Evolutionary conservation across 2,888 invertebrate species (phyloP).

Genomic region (Oligia latruncula): DNA sequence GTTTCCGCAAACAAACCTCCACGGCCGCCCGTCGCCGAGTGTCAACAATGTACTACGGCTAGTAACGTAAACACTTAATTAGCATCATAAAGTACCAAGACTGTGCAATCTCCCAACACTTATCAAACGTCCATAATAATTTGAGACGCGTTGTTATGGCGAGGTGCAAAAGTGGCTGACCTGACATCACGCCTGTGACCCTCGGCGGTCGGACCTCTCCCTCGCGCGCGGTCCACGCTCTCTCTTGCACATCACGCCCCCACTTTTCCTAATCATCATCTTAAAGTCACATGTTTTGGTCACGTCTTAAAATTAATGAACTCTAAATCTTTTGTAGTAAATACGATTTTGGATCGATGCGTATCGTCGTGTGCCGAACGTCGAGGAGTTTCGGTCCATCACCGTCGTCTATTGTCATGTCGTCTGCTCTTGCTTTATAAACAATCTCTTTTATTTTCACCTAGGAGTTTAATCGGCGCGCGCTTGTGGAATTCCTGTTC

Average conservation of each 20-base stretch:
- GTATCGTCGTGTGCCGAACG: constrained; percentile 70
- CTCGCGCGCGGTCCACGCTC: constrained; percentile 77
- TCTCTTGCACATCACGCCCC: constrained; percentile 88
- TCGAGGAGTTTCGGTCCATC: constrained; percentile 83
- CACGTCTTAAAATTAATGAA: constrained; percentile 87
- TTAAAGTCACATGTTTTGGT: constrained; percentile 88
- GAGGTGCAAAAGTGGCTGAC: constrained; percentile 91
- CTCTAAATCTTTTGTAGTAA: constrained; percentile 85
- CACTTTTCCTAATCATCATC: constrained; percentile 88
- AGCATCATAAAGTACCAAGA: constrained; percentile 89
- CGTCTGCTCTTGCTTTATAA: constrained; percentile 88
- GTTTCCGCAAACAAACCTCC: constrained; percentile 76
- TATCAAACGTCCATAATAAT: constrained; percentile 91
- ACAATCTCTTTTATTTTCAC: constrained; percentile 90
- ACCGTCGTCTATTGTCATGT: constrained; percentile 89
- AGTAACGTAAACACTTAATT: constrained; percentile 88
- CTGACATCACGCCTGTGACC: constrained; percentile 91
- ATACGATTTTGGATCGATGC: constrained; percentile 84
- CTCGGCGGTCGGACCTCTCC: constrained; percentile 79
- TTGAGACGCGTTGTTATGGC: constrained; percentile 90
- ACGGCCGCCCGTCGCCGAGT: constrained; percentile 68
- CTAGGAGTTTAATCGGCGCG: constrained; percentile 88
- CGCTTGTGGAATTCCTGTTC: constrained; percentile 86
- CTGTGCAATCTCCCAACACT: constrained; percentile 88
- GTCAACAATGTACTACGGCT: constrained; percentile 78